Evolutionary conservation across 1,140 invertebrate genomes (phyloP).

Genomic region (Thaumetopoea pityocampa): DNA sequence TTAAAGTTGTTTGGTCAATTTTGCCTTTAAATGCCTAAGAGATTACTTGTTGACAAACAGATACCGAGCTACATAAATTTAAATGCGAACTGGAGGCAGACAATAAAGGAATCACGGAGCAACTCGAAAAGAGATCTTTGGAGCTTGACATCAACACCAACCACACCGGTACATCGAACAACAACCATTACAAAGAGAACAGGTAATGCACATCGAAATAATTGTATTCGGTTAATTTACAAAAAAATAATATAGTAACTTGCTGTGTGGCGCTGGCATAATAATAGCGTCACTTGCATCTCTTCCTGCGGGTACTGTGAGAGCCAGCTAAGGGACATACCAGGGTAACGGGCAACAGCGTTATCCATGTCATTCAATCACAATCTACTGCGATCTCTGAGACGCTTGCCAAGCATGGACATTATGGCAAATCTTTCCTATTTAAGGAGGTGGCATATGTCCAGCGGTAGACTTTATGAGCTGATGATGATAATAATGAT

Average conservation of each 20-base stretch:
- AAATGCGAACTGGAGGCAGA: constrained; percentile 99
- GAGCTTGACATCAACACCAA: constrained; percentile 83
- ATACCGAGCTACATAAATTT: constrained; percentile 97
- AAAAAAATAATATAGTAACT: not conserved
- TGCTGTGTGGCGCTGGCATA: too few relatives aligned
- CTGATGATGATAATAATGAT: too few relatives aligned
- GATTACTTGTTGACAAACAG: constrained; percentile 31
- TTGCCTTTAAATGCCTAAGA: constrained; percentile 3
- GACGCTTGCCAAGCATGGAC: too few relatives aligned
- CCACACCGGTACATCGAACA: constrained; percentile 61
- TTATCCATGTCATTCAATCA: too few relatives aligned
- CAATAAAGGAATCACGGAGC: constrained; percentile 97
- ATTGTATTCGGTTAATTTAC: not conserved
- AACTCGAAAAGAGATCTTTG: constrained; percentile 93
- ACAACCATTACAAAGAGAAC: constrained; percentile 71
- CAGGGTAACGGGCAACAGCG: too few relatives aligned
- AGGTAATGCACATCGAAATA: constrained; percentile 34
- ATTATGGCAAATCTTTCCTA: too few relatives aligned
- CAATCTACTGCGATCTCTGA: too few relatives aligned
- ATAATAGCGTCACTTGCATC: too few relatives aligned
- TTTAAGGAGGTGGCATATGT: too few relatives aligned
- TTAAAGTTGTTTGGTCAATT: not conserved
- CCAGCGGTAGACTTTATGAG: too few relatives aligned
- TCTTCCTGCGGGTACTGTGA: too few relatives aligned
- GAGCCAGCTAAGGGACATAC: too few relatives aligned